Evolutionary conservation across 1,140 invertebrate genomes (phyloP).

Genomic region (Zaprionus gabonicus): DNA sequence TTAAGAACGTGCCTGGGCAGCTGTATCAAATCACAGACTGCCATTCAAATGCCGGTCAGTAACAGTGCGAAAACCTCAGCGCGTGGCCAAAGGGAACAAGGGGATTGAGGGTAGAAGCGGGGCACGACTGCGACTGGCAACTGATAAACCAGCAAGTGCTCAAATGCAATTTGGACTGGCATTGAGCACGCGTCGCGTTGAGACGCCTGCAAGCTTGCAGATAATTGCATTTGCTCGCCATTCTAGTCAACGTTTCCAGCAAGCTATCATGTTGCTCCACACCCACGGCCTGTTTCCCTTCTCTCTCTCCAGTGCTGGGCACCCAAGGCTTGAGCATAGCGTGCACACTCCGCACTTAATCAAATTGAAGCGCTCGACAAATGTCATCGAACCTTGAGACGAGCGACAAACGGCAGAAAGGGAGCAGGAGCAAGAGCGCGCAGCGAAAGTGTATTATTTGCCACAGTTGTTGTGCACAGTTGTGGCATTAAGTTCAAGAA

Average conservation of each 20-base stretch:
- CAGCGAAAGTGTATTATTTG: conserved; percentile 64
- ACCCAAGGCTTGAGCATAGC: conserved; percentile 21
- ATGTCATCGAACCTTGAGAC: conserved; percentile 76
- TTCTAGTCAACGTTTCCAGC: conserved; percentile 18
- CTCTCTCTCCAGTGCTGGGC: not conserved
- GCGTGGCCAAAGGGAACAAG: not conserved
- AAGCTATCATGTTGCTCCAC: conserved; percentile 7
- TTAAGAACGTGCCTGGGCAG: not conserved
- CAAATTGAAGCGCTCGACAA: conserved; percentile 74
- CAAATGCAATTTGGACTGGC: conserved; percentile 69
- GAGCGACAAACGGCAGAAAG: conserved; percentile 20
- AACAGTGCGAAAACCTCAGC: conserved; percentile 40
- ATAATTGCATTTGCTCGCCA: conserved; percentile 76
- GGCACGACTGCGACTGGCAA: conserved; percentile 17
- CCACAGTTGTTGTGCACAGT: conserved; percentile 59
- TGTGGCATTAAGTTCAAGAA: conserved; percentile 73
- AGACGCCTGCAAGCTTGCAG: conserved; percentile 53
- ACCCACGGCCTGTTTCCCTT: not conserved
- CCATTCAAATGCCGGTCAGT: conserved; percentile 58
- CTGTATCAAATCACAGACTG: conserved; percentile 28
- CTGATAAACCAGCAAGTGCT: conserved; percentile 46
- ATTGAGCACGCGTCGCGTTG: conserved; percentile 52
- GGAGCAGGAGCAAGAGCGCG: conserved; percentile 9
- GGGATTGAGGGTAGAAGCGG: no score
- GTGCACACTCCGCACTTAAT: conserved; percentile 64